phyloP scores from a whole-genome alignment of 2,113 vertebrate genomes.

The Bothrops jararaca region DNA sequence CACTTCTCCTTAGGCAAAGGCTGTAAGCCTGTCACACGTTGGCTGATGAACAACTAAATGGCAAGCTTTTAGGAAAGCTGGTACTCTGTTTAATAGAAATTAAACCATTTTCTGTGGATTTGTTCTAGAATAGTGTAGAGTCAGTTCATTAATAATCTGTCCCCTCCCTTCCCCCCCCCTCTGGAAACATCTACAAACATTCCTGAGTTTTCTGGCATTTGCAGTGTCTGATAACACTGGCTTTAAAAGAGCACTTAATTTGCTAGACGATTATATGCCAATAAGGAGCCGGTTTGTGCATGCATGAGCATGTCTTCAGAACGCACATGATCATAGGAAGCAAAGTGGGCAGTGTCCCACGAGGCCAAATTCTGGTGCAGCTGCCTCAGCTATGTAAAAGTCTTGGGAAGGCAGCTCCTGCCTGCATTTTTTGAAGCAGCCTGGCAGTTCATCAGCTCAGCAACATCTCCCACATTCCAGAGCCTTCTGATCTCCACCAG shows the following conservation, averaged over 20 bases:
- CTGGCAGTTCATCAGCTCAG: conserved; percentile 2
- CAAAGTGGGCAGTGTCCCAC: not conserved
- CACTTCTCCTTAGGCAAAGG: not conserved
- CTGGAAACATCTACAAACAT: not conserved
- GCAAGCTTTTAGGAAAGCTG: conserved; percentile 10
- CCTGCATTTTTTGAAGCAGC: conserved; percentile 1
- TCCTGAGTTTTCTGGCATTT: not conserved
- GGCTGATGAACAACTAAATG: conserved; percentile 3
- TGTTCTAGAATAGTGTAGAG: not conserved
- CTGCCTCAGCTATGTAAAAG: conserved; percentile 1
- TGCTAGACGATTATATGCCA: not conserved
- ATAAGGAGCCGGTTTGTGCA: not conserved
- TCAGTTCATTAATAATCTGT: not conserved
- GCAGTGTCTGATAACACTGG: not conserved
- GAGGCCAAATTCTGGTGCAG: conserved; percentile 7
- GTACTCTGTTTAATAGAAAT: not conserved
- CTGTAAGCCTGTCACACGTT: not conserved
- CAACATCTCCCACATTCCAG: conserved; percentile 5
- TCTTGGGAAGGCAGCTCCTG: not conserved
- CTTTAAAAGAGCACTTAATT: not conserved
- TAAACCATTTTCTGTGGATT: not conserved
- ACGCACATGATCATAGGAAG: not conserved
- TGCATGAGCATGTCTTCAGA: not conserved
- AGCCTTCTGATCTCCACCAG: conserved; percentile 21
- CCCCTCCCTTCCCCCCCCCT: not conserved